phyloP scores from a whole-genome alignment of 1,140 invertebrate species.

The Pseudomyrmex cubaensis region DNA sequence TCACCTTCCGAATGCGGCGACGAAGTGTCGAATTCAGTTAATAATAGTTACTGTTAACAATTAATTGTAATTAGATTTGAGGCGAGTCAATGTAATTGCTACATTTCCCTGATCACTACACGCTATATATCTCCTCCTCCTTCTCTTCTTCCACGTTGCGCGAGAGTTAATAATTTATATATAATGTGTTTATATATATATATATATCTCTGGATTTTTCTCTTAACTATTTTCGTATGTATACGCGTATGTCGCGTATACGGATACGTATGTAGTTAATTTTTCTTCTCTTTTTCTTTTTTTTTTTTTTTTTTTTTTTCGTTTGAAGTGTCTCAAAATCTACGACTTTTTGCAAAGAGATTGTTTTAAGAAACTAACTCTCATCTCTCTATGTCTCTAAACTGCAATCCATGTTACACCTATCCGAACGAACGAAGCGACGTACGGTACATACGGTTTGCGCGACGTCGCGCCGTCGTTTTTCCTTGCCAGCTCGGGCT shows the following conservation, averaged over 20 bases:
- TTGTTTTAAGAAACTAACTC: conserved; percentile 78
- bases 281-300: conserved; percentile 5
- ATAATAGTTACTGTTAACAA: conserved; percentile 72
- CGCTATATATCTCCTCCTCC: conserved; percentile 64
- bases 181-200: conserved; percentile 53
- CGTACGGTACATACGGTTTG: not conserved
- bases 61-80: conserved; percentile 77
- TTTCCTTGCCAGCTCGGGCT: conserved; percentile 26
- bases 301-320: not conserved
- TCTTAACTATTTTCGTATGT: not conserved
- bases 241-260: not conserved
- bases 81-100: conserved; percentile 82
- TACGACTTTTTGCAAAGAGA: conserved; percentile 77
- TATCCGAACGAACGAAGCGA: conserved; percentile 43
- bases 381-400: conserved; percentile 67
- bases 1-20: conserved; percentile 59
- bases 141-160: conserved; percentile 52
- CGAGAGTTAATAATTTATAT: conserved; percentile 43
- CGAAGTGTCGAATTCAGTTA: conserved; percentile 76
- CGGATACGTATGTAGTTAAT: conserved; percentile 56
- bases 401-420: conserved; percentile 63
- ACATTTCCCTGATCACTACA: conserved; percentile 77
- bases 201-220: not conserved
- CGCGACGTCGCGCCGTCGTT: conserved; percentile 1
- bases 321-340: conserved; percentile 76